Conservation (phyloP, 2,888 invertebrate species). For the Patella ulyssiponensis region DNA sequence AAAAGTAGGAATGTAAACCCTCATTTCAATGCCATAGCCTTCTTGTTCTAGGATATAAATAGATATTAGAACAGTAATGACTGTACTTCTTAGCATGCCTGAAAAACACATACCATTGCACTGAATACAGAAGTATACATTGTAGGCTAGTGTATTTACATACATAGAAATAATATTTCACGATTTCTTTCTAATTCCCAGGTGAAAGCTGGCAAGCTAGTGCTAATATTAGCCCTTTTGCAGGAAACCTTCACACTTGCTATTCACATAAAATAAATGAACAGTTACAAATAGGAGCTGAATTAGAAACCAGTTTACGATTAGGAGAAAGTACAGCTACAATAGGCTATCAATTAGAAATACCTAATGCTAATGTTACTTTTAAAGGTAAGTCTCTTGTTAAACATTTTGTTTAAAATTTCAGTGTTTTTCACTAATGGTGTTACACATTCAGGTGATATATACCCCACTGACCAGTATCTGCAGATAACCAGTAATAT, state of each 20-base stretch:
- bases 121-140: too few species aligned
- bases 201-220: slow-evolving; percentile 75
- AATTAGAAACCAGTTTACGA: slow-evolving; percentile 92
- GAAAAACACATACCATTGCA: too few species aligned
- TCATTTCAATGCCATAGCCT: too few species aligned
- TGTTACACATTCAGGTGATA: not conserved
- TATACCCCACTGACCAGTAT: too few species aligned
- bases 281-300: slow-evolving; percentile 90
- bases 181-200: slow-evolving; percentile 53
- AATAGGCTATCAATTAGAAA: slow-evolving; percentile 93
- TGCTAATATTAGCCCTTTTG: slow-evolving; percentile 74
- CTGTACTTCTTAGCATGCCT: not conserved
- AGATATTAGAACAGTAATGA: not conserved
- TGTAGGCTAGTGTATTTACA: too few species aligned
- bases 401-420: not conserved
- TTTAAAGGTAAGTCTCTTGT: slow-evolving; percentile 85
- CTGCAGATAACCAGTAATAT: too few species aligned
- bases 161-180: not conserved
- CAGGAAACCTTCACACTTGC: slow-evolving; percentile 88
- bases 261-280: slow-evolving; percentile 95
- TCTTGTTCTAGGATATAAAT: too few species aligned
- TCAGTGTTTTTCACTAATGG: not conserved
- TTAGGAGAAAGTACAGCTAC: slow-evolving; percentile 92
- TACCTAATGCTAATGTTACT: slow-evolving; percentile 93
- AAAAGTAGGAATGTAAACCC: too few species aligned